Evolutionary conservation across 2,888 invertebrate species (phyloP).

Genomic region (Diplolepis rosae): DNA sequence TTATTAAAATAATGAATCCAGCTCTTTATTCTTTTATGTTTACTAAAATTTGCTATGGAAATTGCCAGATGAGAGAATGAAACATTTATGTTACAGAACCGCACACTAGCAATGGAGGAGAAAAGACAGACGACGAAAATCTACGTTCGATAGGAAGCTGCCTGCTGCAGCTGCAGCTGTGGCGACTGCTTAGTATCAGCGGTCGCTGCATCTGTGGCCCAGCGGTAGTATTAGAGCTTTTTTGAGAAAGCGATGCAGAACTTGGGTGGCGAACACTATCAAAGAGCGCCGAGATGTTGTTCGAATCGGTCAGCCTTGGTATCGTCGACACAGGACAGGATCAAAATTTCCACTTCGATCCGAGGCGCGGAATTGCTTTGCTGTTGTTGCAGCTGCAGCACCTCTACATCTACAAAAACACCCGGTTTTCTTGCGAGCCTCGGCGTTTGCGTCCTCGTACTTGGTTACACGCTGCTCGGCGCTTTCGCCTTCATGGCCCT

Average conservation of each 20-base stretch:
- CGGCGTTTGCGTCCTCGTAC: slow-evolving; percentile 88
- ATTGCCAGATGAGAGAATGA: not conserved
- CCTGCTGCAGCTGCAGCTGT: slow-evolving; percentile 63
- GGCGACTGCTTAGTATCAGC: slow-evolving; percentile 50
- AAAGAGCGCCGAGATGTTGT: slow-evolving; percentile 65
- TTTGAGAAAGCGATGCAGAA: slow-evolving; percentile 60
- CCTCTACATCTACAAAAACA: slow-evolving; percentile 70
- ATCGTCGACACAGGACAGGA: slow-evolving; percentile 46
- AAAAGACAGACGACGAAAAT: slow-evolving; percentile 34
- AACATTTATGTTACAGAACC: slow-evolving; percentile 42
- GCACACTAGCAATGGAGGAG: slow-evolving; percentile 36
- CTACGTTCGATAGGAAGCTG: slow-evolving; percentile 55
- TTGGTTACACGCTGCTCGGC: slow-evolving; percentile 93
- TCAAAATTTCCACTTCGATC: slow-evolving; percentile 52
- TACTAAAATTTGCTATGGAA: not conserved
- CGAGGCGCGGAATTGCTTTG: slow-evolving; percentile 73
- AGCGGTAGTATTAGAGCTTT: slow-evolving; percentile 33
- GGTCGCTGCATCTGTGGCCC: slow-evolving; percentile 61
- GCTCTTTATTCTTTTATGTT: too few species aligned
- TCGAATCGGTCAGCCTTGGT: slow-evolving; percentile 56
- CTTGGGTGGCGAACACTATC: slow-evolving; percentile 65
- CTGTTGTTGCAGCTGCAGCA: slow-evolving; percentile 78
- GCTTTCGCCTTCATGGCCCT: slow-evolving; percentile 92
- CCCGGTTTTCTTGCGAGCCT: slow-evolving; percentile 85
- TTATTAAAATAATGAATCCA: too few species aligned